phyloP scores from a whole-genome alignment of 2,797 vertebrate genomes.

The Remorina albescens region DNA sequence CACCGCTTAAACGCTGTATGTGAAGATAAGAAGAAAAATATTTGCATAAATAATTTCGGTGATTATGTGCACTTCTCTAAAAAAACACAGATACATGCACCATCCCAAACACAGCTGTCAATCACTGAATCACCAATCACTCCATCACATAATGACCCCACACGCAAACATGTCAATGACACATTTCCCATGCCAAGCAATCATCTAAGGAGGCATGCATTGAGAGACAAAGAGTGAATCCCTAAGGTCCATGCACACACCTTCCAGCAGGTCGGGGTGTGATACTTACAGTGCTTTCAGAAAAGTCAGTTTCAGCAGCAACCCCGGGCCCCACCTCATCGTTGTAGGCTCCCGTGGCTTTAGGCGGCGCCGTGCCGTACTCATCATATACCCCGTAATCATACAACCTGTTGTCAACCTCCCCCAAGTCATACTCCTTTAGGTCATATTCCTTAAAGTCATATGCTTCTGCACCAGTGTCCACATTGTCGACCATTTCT shows the following conservation, averaged over 20 bases:
- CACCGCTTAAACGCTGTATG: slow-evolving; percentile 17
- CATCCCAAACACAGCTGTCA: slow-evolving; percentile 6
- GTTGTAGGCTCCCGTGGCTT: slow-evolving; percentile 82
- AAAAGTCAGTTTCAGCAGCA: slow-evolving; percentile 94
- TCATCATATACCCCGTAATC: slow-evolving; percentile 95
- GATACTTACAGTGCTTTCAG: slow-evolving; percentile 93
- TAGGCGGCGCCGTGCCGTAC: slow-evolving; percentile 91
- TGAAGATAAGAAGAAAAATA: not conserved
- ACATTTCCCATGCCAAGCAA: slow-evolving; percentile 72
- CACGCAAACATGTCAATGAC: slow-evolving; percentile 69
- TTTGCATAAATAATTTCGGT: slow-evolving; percentile 19
- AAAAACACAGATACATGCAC: slow-evolving; percentile 45
- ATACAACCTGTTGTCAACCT: slow-evolving; percentile 88
- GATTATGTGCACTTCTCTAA: not conserved
- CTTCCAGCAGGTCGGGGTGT: slow-evolving; percentile 41
- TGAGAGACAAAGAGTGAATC: slow-evolving; percentile 52
- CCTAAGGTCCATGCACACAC: slow-evolving; percentile 67
- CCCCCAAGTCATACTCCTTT: slow-evolving; percentile 84
- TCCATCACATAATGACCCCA: slow-evolving; percentile 31
- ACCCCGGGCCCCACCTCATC: slow-evolving; percentile 96
- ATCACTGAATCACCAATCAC: slow-evolving; percentile 16
- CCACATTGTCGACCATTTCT: slow-evolving; percentile 75
- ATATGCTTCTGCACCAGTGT: slow-evolving; percentile 76
- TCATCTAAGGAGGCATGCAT: slow-evolving; percentile 52
- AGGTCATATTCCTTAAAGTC: slow-evolving; percentile 88